Conservation (phyloP, 1,140 invertebrate species). For the Eueides isabella region DNA sequence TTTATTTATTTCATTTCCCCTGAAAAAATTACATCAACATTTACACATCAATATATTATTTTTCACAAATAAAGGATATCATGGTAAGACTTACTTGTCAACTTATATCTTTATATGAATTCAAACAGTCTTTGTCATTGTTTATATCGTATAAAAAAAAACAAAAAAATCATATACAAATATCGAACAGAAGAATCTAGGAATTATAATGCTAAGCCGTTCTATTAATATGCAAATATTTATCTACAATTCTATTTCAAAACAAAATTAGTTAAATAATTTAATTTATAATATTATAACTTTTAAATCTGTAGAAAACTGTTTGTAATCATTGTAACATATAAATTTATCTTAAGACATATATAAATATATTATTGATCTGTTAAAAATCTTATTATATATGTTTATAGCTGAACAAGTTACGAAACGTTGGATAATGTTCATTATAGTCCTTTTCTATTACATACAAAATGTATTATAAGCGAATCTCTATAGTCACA, state of each 20-base stretch:
- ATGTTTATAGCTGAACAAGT: neutral
- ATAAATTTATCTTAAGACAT: neutral
- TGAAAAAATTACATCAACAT: constrained; percentile 33
- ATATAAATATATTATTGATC: neutral
- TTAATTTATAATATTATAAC: neutral
- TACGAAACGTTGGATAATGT: constrained; percentile 14
- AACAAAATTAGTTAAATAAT: neutral
- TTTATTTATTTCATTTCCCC: constrained; percentile 26
- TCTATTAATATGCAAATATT: neutral
- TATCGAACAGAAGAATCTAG: constrained; percentile 3
- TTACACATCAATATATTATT: constrained; percentile 31
- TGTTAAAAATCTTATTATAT: neutral
- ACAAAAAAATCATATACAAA: constrained; percentile 6
- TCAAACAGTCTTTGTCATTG: constrained; percentile 18
- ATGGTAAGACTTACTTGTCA: constrained; percentile 30
- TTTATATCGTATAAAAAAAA: constrained; percentile 15
- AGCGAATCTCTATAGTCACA: constrained; percentile 18
- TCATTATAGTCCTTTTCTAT: constrained; percentile 20
- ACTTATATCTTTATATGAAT: constrained; percentile 20
- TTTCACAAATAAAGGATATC: constrained; percentile 16
- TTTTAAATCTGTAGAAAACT: neutral
- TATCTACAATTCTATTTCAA: neutral
- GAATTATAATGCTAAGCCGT: neutral
- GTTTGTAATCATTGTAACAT: neutral
- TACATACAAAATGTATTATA: constrained; percentile 56